phyloP scores from a whole-genome alignment of 2,797 vertebrate genomes.

The Sebastes vulpes region DNA sequence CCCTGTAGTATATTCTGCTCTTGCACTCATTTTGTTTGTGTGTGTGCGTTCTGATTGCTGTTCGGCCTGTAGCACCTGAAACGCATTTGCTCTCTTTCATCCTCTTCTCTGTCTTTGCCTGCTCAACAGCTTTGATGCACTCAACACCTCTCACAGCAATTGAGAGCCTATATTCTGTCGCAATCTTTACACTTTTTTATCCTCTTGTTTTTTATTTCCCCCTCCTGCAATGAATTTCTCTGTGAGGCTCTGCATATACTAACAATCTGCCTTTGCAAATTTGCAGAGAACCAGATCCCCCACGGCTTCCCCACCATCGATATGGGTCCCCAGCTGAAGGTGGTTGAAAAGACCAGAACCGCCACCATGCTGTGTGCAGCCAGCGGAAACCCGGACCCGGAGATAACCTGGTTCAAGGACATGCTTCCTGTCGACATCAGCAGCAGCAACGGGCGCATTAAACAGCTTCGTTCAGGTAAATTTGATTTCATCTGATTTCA shows the following conservation, averaged over 20 bases:
- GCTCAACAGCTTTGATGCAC: slow-evolving; percentile 43
- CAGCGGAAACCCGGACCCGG: slow-evolving; percentile 95
- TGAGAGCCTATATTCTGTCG: slow-evolving; percentile 21
- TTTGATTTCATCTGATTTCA: slow-evolving; percentile 19
- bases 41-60: slow-evolving; percentile 22
- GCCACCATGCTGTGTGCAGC: slow-evolving; percentile 98
- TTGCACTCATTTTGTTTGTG: slow-evolving; percentile 3
- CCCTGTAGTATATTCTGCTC: neutral
- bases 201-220: neutral
- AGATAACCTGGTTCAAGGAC: slow-evolving; percentile 98
- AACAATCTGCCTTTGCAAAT: slow-evolving; percentile 8
- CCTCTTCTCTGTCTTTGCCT: slow-evolving; percentile 41
- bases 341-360: slow-evolving; percentile 94
- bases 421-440: slow-evolving; percentile 96
- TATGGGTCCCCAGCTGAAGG: slow-evolving; percentile 97
- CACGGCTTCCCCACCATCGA: slow-evolving; percentile 95
- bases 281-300: slow-evolving; percentile 93
- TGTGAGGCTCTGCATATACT: neutral
- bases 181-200: slow-evolving; percentile 9
- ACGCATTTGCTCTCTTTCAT: slow-evolving; percentile 47
- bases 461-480: slow-evolving; percentile 97
- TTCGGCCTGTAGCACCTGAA: slow-evolving; percentile 42
- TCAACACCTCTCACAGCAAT: slow-evolving; percentile 35
- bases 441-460: slow-evolving; percentile 94
- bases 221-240: neutral